Evolutionary conservation across 2,113 vertebrate genomes (phyloP).

Genomic region (Mus pahari): DNA sequence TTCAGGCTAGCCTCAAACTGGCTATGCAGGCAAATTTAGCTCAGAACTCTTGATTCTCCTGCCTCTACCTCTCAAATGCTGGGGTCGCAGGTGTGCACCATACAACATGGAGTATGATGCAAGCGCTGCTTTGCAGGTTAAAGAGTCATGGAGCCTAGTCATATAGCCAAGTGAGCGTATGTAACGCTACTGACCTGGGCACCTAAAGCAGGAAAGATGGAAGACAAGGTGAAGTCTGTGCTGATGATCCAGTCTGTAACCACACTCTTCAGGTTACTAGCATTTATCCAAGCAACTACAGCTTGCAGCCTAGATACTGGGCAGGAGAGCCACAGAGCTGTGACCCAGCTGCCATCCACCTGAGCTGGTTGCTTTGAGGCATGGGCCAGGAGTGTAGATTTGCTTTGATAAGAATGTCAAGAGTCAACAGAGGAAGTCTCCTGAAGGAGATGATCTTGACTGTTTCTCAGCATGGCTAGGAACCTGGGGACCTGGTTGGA

Average conservation of each 20-base stretch:
- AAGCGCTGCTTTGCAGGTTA: background rate
- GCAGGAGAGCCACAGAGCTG: background rate
- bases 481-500: background rate
- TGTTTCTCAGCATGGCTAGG: background rate
- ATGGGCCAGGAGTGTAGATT: background rate
- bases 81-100: background rate
- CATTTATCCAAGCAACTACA: background rate
- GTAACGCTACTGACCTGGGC: background rate
- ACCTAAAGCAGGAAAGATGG: background rate
- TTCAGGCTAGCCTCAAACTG: background rate
- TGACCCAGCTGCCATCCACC: background rate
- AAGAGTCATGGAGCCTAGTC: background rate
- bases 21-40: background rate
- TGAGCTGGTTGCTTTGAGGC: background rate
- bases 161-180: background rate
- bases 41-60: background rate
- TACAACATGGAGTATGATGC: too few relatives aligned
- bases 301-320: rapidly evolving
- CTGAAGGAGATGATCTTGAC: background rate
- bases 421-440: slow-evolving; percentile 16
- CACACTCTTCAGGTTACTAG: background rate
- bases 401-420: background rate
- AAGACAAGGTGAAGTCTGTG: background rate
- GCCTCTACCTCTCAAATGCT: background rate
- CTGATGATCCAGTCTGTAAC: background rate